A percentile compares a stretch with the other conserved stretches of the same genome.
Evolutionary conservation across 1,140 invertebrate genomes (phyloP).

Genomic region (Calephelis nemesis): DNA sequence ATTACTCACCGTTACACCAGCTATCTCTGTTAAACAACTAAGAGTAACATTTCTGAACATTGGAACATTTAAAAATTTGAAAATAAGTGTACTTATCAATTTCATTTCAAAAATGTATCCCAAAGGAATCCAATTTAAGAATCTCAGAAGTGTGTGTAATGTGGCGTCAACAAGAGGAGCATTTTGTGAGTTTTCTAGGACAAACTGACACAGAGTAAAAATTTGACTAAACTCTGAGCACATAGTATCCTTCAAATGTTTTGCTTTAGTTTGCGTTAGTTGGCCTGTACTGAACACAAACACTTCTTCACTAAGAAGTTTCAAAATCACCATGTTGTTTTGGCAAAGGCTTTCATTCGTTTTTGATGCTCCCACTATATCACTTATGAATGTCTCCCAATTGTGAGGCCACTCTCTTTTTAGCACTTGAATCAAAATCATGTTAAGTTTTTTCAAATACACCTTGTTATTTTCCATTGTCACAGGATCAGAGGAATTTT

Average conservation of each 20-base stretch:
- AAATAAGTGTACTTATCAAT: constrained; percentile 95
- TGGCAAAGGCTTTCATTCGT: constrained; percentile 99
- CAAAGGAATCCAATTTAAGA: constrained; percentile 99
- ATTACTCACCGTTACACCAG: constrained; percentile 90
- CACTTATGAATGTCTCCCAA: constrained; percentile 99
- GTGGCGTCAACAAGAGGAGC: constrained; percentile 95
- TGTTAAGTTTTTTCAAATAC: constrained; percentile 98
- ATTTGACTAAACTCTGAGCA: constrained; percentile 99
- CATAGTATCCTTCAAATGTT: constrained; percentile 99
- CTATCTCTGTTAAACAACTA: constrained; percentile 99
- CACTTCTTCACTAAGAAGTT: constrained; percentile 98
- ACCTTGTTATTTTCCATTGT: constrained; percentile 96
- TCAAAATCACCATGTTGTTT: constrained; percentile 99
- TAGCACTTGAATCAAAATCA: constrained; percentile 99
- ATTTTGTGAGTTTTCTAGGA: constrained; percentile 98
- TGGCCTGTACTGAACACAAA: constrained; percentile 99
- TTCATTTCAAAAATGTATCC: constrained; percentile 99
- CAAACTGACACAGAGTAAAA: constrained; percentile 98
- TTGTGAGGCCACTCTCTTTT: constrained; percentile 99
- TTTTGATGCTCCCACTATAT: constrained; percentile 99
- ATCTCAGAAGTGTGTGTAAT: constrained; percentile 96
- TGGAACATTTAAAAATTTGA: constrained; percentile 98
- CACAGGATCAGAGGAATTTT: constrained; percentile 96
- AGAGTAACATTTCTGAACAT: constrained; percentile 99
- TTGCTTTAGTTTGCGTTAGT: constrained; percentile 99